Percentiles rank a stretch among this genome's conserved stretches.
Evolutionary conservation across 1,140 invertebrate genomes (phyloP).

Genomic region (Mylabris phalerata): DNA sequence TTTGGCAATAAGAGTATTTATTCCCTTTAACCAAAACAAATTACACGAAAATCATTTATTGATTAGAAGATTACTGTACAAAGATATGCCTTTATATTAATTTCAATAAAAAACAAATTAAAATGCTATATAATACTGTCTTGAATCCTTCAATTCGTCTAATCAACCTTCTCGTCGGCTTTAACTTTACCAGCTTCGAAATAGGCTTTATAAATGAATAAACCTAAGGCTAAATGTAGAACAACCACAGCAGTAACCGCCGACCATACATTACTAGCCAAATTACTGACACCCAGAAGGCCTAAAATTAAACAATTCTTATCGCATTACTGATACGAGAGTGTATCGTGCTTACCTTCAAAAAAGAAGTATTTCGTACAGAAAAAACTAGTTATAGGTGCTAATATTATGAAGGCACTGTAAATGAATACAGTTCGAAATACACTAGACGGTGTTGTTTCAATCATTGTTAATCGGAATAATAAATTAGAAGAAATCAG

Average conservation of each 20-base stretch:
- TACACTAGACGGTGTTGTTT: constrained; percentile 40
- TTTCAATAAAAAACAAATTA: too few relatives aligned
- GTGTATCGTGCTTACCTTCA: constrained; percentile 45
- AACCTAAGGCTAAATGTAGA: constrained; percentile 63
- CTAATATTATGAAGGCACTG: constrained; percentile 54
- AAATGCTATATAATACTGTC: too few relatives aligned
- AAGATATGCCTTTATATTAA: too few relatives aligned
- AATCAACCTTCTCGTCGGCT: constrained; percentile 34
- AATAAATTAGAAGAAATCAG: not conserved
- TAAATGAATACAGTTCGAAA: constrained; percentile 58
- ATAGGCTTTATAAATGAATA: constrained; percentile 71
- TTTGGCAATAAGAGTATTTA: too few relatives aligned
- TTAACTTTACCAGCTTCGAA: constrained; percentile 44
- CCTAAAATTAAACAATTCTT: constrained; percentile 39
- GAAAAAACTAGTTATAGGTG: constrained; percentile 56
- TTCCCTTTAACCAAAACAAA: too few relatives aligned
- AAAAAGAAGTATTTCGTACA: constrained; percentile 50
- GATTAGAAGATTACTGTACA: too few relatives aligned
- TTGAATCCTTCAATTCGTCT: not conserved
- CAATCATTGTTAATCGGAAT: constrained; percentile 5
- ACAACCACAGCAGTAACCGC: constrained; percentile 63
- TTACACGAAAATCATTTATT: too few relatives aligned
- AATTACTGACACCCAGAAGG: constrained; percentile 48
- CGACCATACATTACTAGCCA: constrained; percentile 66
- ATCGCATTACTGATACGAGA: not conserved